Conservation (phyloP, 1,140 invertebrate species). For the Drosophila erecta region DNA sequence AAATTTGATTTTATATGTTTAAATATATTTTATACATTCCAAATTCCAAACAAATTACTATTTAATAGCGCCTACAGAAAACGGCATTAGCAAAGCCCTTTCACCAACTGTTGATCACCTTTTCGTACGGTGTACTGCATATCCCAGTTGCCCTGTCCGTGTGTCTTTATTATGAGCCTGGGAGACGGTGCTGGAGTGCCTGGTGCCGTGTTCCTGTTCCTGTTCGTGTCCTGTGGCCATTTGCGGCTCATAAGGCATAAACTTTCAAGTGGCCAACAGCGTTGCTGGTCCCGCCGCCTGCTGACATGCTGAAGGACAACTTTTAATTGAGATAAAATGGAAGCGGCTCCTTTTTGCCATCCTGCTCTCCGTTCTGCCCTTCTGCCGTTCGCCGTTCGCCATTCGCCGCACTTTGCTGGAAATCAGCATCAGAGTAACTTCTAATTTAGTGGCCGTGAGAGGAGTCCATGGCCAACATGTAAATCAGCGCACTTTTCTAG, state of each 20-base stretch:
- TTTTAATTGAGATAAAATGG: conserved; percentile 83
- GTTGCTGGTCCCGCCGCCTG: conserved; percentile 28
- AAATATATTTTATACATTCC: too few species aligned
- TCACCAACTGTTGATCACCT: too few species aligned
- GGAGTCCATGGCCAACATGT: conserved; percentile 73
- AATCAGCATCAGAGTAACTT: conserved; percentile 81
- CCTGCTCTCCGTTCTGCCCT: neutral
- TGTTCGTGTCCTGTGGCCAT: conserved; percentile 77
- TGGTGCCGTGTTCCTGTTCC: conserved; percentile 18
- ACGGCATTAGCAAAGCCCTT: too few species aligned
- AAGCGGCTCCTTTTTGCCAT: conserved; percentile 20
- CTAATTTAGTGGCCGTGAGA: conserved; percentile 79
- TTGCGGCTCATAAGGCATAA: conserved; percentile 83
- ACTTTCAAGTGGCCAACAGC: conserved; percentile 78
- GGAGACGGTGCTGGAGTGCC: conserved; percentile 8
- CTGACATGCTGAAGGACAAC: conserved; percentile 80
- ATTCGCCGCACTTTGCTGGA: conserved; percentile 35
- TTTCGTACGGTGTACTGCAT: neutral
- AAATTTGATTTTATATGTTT: too few species aligned
- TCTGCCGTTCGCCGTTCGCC: neutral
- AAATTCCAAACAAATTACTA: too few species aligned
- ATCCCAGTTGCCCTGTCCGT: conserved; percentile 36
- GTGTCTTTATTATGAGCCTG: conserved; percentile 69
- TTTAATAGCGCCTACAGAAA: too few species aligned
- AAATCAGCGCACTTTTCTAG: conserved; percentile 77